Conservation (phyloP, 2,888 invertebrate species). For the Perizoma flavofasciatum region DNA sequence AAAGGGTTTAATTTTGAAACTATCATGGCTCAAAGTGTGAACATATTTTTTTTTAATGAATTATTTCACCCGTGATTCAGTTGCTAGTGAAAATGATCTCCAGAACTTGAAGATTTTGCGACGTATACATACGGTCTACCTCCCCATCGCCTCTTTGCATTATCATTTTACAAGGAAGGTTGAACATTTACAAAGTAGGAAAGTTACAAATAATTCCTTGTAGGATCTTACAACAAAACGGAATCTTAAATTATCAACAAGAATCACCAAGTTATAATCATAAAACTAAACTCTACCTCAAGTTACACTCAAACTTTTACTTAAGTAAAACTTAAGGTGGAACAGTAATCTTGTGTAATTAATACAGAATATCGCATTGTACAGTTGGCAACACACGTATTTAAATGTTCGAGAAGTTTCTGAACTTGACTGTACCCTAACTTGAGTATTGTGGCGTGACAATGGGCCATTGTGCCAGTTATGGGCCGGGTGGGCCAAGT, state of each 20-base stretch:
- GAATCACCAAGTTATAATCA: slow-evolving; percentile 16
- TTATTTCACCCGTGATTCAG: no score
- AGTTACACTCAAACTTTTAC: slow-evolving; percentile 5
- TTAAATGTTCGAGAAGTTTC: slow-evolving; percentile 23
- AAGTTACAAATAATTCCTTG: no score
- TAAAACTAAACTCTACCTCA: slow-evolving; percentile 10
- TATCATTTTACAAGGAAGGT: no score
- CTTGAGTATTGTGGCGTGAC: slow-evolving; percentile 26
- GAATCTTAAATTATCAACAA: neutral
- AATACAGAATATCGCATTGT: slow-evolving; percentile 28
- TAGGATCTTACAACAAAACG: no score
- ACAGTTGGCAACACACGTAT: slow-evolving; percentile 21
- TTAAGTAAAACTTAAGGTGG: slow-evolving; percentile 17
- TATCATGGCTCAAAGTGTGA: no score
- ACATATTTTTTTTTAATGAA: no score
- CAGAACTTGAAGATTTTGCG: no score
- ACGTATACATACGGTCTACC: no score
- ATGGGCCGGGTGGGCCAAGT: slow-evolving; percentile 13
- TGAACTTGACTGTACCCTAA: slow-evolving; percentile 11
- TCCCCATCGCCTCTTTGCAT: no score
- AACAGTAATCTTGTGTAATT: slow-evolving; percentile 17
- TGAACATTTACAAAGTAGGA: no score
- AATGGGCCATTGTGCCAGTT: slow-evolving; percentile 29
- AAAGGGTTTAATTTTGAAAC: no score
- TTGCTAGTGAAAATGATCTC: no score